Evolutionary conservation across 92 coral and sea anemone genomes (phyloP), one percentile per base, ranked within the genome.

Genomic region (Desmophyllum pertusum): DNA sequence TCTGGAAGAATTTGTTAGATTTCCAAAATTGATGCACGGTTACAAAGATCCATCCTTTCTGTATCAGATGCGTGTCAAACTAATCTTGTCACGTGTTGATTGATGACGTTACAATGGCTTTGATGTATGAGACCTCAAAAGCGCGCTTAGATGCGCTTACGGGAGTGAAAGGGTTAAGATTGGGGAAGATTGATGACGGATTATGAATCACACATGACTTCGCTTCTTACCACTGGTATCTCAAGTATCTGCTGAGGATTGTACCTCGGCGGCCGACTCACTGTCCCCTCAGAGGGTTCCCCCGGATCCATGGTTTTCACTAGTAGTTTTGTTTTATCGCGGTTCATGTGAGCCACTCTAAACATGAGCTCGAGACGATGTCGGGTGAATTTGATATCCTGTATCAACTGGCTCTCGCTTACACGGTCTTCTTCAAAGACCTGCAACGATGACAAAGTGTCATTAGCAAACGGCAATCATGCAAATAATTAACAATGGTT

Each of bases 291-390:
- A 35, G 85, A 74, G 46, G 88, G 84, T 37, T 92, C 91, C 81
- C 85, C 92, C 33, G 96, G 91, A 55, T 91, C 98, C 86, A 92
- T 77, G 41, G 78, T 84, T 61, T 88, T 93, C 83, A 94, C 93
- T 73, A 96, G 87, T 67, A 96, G 84, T 74, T 90, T 91, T 36
- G 99, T 96, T 78, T 96, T 96, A 59, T 96, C 99, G 61, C 89
- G 93, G 72, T 96, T 94, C 91, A 96, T 88, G 65, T 94, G 99
- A 40, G 99, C 99, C 15, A 96, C 93, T 46, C 98, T 93, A 63
- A 80, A 96, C 99, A 96, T 96, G 69, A 96, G 86, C 41, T 96
- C 99, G 73, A 94, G 88, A 13, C 97, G 96, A 88, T 96, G 99
- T 1, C 97, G 92, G 3, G 98, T 90, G 73, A 88, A 92, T 73